phyloP scores from a whole-genome alignment of 2,888 invertebrate species.

The Bombyx huttoni region DNA sequence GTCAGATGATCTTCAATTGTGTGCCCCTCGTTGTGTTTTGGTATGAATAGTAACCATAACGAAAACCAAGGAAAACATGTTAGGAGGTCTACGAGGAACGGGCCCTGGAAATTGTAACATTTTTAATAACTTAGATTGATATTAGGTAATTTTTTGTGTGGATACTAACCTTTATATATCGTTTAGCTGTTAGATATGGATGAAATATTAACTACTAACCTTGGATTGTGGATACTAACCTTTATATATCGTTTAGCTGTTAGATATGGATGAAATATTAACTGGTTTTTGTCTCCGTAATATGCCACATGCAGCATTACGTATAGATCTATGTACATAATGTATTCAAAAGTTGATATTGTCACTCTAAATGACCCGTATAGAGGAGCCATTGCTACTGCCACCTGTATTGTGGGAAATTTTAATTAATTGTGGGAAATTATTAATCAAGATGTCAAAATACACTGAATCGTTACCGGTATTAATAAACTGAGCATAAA shows the following conservation, averaged over 20 bases:
- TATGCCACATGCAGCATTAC: slow-evolving; percentile 66
- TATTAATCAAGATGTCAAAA: neutral
- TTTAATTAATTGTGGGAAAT: neutral
- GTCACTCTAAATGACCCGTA: slow-evolving; percentile 33
- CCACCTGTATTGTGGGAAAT: slow-evolving; percentile 28
- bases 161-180: slow-evolving; percentile 49
- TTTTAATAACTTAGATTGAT: neutral
- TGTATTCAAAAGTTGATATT: slow-evolving; percentile 40
- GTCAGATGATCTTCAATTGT: slow-evolving; percentile 27
- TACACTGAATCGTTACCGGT: slow-evolving; percentile 29
- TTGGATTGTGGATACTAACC: no score
- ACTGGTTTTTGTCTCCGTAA: slow-evolving; percentile 58
- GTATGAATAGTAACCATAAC: slow-evolving; percentile 35
- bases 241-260: slow-evolving; percentile 61
- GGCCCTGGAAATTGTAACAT: slow-evolving; percentile 27
- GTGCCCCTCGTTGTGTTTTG: slow-evolving; percentile 46
- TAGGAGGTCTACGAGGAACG: slow-evolving; percentile 53
- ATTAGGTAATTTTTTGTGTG: neutral
- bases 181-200: slow-evolving; percentile 62
- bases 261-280: slow-evolving; percentile 66
- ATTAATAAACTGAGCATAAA: slow-evolving; percentile 44
- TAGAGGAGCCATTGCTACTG: slow-evolving; percentile 49
- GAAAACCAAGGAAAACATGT: slow-evolving; percentile 64
- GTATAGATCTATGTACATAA: slow-evolving; percentile 63
- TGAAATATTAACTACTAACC: slow-evolving; percentile 66